Evolutionary conservation across 2,797 vertebrate species (phyloP), one percentile per base, ranked within the genome.

Genomic region (Phrynocephalus vlangalii): DNA sequence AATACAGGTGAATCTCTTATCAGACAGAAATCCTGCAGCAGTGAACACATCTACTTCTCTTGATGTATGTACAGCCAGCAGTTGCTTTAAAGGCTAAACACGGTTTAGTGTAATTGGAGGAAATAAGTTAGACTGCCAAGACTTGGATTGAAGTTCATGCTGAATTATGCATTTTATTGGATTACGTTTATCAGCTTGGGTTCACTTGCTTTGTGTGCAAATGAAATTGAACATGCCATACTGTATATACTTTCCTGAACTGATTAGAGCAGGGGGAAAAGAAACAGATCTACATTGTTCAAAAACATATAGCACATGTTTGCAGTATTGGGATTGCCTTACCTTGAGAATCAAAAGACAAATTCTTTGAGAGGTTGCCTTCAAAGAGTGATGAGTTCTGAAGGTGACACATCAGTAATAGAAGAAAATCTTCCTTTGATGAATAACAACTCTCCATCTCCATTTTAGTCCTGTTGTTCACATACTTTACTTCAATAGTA

Each of bases 271-370:
- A 86, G 16, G 38, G 26, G 26, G 8, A 60, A 24, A 72, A 56
- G 76, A 33, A 67, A 68, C 28, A 7, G 20, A 22, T 4, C 30
- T 28, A 3, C 3, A 68, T 15, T 24, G 4, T 22, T 50, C 38
- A 18, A 50, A 63, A 8, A 52, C 24, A 84, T 73, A 77, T 84
- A 24, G n/a, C 2, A 68, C 48, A 84, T 81, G 20, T 76, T 33
- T 77, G 56, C 16, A 78, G 38, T 44, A 44, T 44, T 44, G 38
- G 24, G 10, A 66, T 63, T 26, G 26, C 82, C 38, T 95, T 96
- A 99, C 99, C 99, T 96, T 97, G 96, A 82, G 97, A 96, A 94
- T 98, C 96, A 90, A 99, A 94, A 1, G 97, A 94, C 93, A 99
- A 95, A 87, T 98, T 99, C 94, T 98, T 99, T 92, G 91, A 96